Percentiles rank a stretch among this genome's conserved stretches.
Conservation (phyloP, 2,888 invertebrate species). For the Eucriotettix oculatus region DNA sequence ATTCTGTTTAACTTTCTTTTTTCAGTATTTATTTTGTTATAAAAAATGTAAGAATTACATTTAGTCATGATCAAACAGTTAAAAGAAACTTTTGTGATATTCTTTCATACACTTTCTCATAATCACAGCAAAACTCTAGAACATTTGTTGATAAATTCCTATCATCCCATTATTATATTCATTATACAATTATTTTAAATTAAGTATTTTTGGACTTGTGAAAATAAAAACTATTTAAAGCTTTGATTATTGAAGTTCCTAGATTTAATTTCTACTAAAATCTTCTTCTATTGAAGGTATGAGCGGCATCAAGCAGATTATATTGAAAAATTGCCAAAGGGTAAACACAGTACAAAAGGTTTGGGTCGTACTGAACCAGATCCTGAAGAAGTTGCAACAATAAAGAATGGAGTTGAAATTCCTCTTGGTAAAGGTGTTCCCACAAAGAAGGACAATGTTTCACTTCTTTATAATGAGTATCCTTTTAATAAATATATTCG, state of each 20-base stretch:
- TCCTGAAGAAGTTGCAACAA: conserved; percentile 36
- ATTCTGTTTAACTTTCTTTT: too few species aligned
- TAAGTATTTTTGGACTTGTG: not conserved
- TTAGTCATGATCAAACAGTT: too few species aligned
- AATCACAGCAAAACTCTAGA: too few species aligned
- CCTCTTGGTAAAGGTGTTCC: conserved; percentile 52
- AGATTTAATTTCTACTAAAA: not conserved
- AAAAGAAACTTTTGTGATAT: too few species aligned
- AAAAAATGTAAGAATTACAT: too few species aligned
- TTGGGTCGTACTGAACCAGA: conserved; percentile 73
- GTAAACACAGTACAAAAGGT: conserved; percentile 80
- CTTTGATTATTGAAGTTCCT: not conserved
- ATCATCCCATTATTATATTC: too few species aligned
- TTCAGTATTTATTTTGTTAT: too few species aligned
- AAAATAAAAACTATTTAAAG: not conserved
- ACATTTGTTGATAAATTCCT: too few species aligned
- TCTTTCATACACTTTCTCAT: too few species aligned
- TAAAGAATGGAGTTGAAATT: conserved; percentile 55
- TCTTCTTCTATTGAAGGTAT: conserved; percentile 35
- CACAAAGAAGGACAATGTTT: conserved; percentile 23
- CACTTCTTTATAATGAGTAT: conserved; percentile 86
- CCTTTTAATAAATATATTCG: conserved; percentile 31
- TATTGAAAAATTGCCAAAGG: conserved; percentile 59
- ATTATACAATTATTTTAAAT: too few species aligned
- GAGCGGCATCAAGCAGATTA: conserved; percentile 55